Evolutionary conservation across 1,140 invertebrate genomes (phyloP), one percentile per base, ranked within the genome.

Genomic region (Tachypleus tridentatus): DNA sequence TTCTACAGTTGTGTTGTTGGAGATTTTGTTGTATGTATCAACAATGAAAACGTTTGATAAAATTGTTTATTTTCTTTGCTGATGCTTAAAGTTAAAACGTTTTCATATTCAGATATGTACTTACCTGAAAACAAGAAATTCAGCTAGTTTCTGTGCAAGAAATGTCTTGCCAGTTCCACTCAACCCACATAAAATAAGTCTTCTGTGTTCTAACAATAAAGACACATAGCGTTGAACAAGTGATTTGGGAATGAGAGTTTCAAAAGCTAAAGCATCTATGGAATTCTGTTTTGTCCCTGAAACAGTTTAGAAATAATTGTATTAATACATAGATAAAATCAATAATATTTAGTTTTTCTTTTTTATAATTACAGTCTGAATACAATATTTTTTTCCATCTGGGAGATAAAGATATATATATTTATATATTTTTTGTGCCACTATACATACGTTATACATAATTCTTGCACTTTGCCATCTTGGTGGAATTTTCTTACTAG

Each of bases 111-210:
- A 29, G 3, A 54, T 4, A 54, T 3, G 53, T n/a, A 60, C 59
- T 48, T 57, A 62, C 61, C 48, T 60, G 6, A 51, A 59, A 4
- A 87, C 89, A 67, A 97, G 84, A 74, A 91, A 93, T 74, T 94
- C 89, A 1, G 93, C 93, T 47, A 98, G 77, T 76, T 94, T 91
- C 7, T 89, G 87, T 3, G 94, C 95, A 52, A 98, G 78, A 74
- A 96, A 96, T 4, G 93, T 94, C 76, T 99, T 99, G 4, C 96
- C 96, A 0, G 94, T 98, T 51, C 95, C 96, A 73, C 91, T 94
- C 3, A 94, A 92, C 0, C 96, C 96, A 79, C 92, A 97, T 4
- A 99, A 78, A 60, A 98, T 95, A 49, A 99, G 86, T 11, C 95
- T 80, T 54, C 93, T 80, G 77, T 97, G 93, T 74, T 98, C 93